Conservation (phyloP, 1,140 invertebrate genomes). For the Dufourea novaeangliae region DNA sequence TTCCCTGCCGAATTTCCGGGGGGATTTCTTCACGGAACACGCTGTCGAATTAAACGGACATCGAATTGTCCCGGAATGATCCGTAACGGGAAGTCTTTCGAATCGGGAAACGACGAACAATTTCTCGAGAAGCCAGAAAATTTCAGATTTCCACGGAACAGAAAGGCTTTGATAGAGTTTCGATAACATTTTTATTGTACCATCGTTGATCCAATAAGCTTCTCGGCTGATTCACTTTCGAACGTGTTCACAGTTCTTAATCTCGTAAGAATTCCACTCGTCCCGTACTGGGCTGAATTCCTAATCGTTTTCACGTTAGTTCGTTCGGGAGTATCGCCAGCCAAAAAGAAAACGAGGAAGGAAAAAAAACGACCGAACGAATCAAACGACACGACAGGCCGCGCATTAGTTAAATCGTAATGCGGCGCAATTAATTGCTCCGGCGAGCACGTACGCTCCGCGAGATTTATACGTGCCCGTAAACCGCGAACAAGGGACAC, state of each 20-base stretch:
- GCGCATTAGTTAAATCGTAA: constrained; percentile 30
- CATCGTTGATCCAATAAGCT: too few species aligned
- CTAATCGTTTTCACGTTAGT: too few species aligned
- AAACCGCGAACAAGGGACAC: constrained; percentile 29
- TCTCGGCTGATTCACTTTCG: too few species aligned
- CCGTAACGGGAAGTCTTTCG: not conserved
- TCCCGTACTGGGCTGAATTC: too few species aligned
- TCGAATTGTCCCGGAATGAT: not conserved
- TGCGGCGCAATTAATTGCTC: constrained; percentile 28
- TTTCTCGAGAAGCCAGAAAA: too few species aligned
- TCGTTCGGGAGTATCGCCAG: not conserved
- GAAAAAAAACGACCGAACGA: not conserved
- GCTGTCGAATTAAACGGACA: not conserved
- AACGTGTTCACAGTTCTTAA: too few species aligned
- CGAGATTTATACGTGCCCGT: constrained; percentile 15
- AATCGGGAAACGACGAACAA: not conserved
- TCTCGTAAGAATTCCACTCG: too few species aligned
- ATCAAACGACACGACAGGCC: not conserved
- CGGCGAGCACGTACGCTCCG: constrained; percentile 9
- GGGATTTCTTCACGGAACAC: not conserved
- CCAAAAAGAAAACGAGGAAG: too few species aligned
- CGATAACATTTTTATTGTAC: too few species aligned
- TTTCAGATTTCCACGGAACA: too few species aligned
- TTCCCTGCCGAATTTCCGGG: not conserved
- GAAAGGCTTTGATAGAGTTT: too few species aligned